Evolutionary conservation across 2,888 invertebrate genomes (phyloP).

Genomic region (Petrolisthes manimaculis): DNA sequence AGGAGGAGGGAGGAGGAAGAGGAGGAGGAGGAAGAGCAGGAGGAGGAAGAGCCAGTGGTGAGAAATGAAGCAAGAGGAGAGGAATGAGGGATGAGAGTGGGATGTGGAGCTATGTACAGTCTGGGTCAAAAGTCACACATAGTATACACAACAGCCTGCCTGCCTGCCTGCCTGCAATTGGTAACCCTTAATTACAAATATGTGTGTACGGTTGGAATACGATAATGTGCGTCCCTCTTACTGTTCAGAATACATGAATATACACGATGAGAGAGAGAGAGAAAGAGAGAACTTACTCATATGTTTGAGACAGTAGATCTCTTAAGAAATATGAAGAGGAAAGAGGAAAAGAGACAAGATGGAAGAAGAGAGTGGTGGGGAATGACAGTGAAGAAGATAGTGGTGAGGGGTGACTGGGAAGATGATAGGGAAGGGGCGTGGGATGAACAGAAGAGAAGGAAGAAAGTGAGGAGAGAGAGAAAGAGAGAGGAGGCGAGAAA

Average conservation of each 20-base stretch:
- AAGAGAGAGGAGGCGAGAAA: neutral
- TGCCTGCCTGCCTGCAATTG: too few relatives aligned
- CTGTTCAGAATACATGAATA: too few relatives aligned
- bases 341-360: slow-evolving; percentile 1
- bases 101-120: slow-evolving; percentile 13
- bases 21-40: neutral
- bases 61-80: neutral
- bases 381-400: neutral
- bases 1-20: neutral
- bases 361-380: neutral
- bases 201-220: too few relatives aligned
- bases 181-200: too few relatives aligned
- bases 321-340: neutral
- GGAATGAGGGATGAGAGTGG: slow-evolving; percentile 19
- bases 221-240: too few relatives aligned
- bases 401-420: neutral
- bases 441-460: neutral
- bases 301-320: too few relatives aligned
- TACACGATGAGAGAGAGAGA: too few relatives aligned
- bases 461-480: neutral
- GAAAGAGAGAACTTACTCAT: too few relatives aligned
- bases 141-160: too few relatives aligned
- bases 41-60: too few relatives aligned
- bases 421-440: neutral
- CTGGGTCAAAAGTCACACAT: neutral